A percentile compares a stretch with the other conserved stretches of the same genome.
Conservation (phyloP, 1,140 invertebrate genomes). For the Penaeus japonicus region DNA sequence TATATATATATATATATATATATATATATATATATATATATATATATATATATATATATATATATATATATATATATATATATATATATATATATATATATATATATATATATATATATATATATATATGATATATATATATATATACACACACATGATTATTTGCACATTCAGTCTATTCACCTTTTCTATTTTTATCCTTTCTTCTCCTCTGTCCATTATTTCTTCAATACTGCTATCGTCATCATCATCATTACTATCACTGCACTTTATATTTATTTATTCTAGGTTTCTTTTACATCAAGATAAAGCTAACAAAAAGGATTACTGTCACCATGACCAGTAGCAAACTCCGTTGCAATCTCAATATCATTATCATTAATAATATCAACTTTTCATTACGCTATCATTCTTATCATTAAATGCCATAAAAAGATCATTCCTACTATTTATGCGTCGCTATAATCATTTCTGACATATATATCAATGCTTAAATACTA, state of each 20-base stretch:
- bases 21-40: constrained; percentile 6
- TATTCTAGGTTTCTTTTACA: neutral
- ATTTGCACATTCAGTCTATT: too few species aligned
- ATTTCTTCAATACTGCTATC: too few species aligned
- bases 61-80: neutral
- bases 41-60: constrained; percentile 6
- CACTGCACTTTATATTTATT: too few species aligned
- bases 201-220: neutral
- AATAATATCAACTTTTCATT: neutral
- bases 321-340: neutral
- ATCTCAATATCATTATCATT: neutral
- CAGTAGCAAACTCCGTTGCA: too few species aligned
- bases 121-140: neutral
- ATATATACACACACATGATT: neutral
- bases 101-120: neutral
- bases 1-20: neutral
- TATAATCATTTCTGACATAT: too few species aligned
- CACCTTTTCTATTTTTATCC: neutral
- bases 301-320: neutral
- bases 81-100: neutral
- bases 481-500: too few species aligned
- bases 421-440: too few species aligned
- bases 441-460: too few species aligned
- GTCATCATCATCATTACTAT: too few species aligned
- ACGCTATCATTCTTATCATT: neutral